Evolutionary conservation across 2,797 vertebrate species (phyloP).

Genomic region (Syncerus caffer): DNA sequence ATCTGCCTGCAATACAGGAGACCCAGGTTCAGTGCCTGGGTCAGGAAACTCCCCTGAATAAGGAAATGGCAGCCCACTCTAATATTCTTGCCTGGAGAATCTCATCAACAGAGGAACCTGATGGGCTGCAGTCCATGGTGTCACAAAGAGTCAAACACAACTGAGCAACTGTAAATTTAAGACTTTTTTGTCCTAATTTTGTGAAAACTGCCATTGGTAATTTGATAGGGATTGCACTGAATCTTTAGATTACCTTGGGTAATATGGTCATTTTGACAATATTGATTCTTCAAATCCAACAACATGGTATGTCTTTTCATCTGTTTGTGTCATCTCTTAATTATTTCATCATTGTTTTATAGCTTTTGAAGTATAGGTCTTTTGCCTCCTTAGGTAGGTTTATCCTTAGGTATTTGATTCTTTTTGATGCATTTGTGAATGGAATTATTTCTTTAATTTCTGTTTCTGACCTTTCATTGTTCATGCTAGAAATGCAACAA

Average conservation of each 20-base stretch:
- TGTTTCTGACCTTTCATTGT: not conserved
- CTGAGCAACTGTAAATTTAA: not conserved
- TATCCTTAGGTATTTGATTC: not conserved
- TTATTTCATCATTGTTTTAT: not conserved
- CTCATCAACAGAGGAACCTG: not conserved
- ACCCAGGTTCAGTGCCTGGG: not conserved
- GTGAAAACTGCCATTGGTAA: not conserved
- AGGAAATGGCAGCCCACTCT: not conserved
- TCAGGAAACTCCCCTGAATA: not conserved
- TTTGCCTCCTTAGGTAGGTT: not conserved
- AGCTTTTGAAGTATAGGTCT: not conserved
- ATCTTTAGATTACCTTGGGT: not conserved
- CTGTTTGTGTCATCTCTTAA: not conserved
- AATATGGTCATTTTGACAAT: not conserved
- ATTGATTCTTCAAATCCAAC: not conserved
- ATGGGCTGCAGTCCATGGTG: not conserved
- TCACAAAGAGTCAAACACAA: not conserved
- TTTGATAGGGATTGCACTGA: not conserved
- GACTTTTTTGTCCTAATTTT: not conserved
- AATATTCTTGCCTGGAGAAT: not conserved
- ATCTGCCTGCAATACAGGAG: not conserved
- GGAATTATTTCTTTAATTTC: not conserved
- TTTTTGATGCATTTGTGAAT: not conserved
- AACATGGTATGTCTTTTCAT: not conserved
- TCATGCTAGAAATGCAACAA: not conserved